Base-by-base conservation (phyloP, 2,888 invertebrate genomes). In the Tetranychus truncatus region DNA sequence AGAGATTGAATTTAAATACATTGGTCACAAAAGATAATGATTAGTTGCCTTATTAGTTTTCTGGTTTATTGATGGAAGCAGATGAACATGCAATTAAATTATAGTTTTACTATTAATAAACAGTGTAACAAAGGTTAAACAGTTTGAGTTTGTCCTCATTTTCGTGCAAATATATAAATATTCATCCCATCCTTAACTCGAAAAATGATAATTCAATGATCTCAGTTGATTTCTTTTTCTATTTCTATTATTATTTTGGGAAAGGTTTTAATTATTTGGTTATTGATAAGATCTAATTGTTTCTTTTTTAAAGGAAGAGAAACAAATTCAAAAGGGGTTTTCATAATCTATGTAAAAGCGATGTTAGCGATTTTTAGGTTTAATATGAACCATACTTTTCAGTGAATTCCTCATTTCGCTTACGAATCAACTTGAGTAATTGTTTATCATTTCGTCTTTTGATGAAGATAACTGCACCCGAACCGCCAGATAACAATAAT, bases 391-490 rank as follows among this genome's bases (percentile, higher is more conserved):
- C 55, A 69, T 69, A 69, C 69, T 24, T 69, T 24, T 69, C 69
- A 66, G 66, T 66, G 20, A 69, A 20, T 11, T 69, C 69, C 20
- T 75, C 75, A 18, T 69, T 75, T 46, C 71, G 45, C 20, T 44
- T 21, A 6, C 71, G 67, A 15, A 75, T 24, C 20, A 75, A 55
- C 69, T 75, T 75, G 20, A 75, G 65, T 46, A 45, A 69, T 20
- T 21, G 71, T 44, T 69, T 75, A 7, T 75, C 46, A 15, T 71
- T 69, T 71, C 75, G 24, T 55, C 55, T 44, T 9, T 24, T 69
- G 4, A 75, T n/a, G 21, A 65, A 76, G 20, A 77, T 55, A 6
- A 77, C 45, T 8, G 34, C 11, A 6, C n/a, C 74, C 11, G 73
- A 4, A 6, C 74, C 45, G 20, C 66, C 24, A n/a, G 45, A 11